Evolutionary conservation across 2,888 invertebrate genomes (phyloP), one percentile per base, ranked within the genome.

Genomic region (Cataglyphis altisquamis): DNA sequence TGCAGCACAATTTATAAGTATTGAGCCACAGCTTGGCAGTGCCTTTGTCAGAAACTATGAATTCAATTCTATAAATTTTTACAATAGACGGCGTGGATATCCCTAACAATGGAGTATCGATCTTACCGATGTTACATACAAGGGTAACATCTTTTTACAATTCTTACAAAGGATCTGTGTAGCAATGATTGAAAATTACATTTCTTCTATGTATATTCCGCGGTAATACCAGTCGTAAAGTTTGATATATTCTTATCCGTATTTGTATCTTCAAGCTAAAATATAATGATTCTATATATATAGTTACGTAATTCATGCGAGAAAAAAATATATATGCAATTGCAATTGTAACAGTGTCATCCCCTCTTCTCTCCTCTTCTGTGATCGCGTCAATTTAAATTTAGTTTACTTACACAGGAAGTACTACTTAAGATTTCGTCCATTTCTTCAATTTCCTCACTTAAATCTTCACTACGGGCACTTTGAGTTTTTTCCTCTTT

Each of bases 11-110:
- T 90, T 92, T 92, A 92, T 91, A 91, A 93, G 90, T 93, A 93
- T 94, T 93, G 93, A 93, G 94, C 93, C 94, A 92, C 89, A 90
- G 91, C 91, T 55, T 90, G 94, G 94, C 94, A 94, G 93, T 93
- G 93, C 92, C 91, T 90, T 91, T 55, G 87, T 92, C 87, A 86
- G 87, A 90, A 90, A 88, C 77, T 84, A 80, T 84, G 73, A 86
- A 82, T 83, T 74, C 10, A 64, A 62, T 81, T 87, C 85, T 83
- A 81, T 74, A 75, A 88, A 86, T 84, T 63, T 74, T 80, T 36
- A 73, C 60, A 64, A 72, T 73, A 86, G 72, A 84, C 85, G 84
- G 78, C 77, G 67, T 73, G 78, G 83, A 87, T 88, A 87, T 90
- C 84, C 87, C 63, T 82, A 84, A 81, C 67, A 21, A 66, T 80